Evolutionary conservation across 1,140 invertebrate species (phyloP).

Genomic region (Leptinotarsa defecta): DNA sequence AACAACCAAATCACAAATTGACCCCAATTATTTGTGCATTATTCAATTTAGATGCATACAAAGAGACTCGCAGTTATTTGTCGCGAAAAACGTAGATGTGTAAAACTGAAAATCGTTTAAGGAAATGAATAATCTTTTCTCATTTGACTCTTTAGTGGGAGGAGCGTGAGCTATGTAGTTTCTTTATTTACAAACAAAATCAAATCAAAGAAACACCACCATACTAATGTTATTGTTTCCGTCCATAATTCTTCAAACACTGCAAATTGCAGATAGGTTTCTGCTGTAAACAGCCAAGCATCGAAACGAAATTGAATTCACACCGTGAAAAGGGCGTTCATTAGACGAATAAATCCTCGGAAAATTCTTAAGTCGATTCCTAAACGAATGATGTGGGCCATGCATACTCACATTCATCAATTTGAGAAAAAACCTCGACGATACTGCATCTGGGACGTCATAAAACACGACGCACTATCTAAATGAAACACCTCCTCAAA

Average conservation of each 20-base stretch:
- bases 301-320: too few relatives aligned
- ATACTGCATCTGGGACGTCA: constrained; percentile 30
- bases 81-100: neutral
- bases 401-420: constrained; percentile 37
- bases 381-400: neutral
- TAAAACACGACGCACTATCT: constrained; percentile 17
- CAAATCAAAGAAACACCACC: too few relatives aligned
- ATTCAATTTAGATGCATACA: neutral
- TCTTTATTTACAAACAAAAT: neutral
- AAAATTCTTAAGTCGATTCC: neutral
- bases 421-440: constrained; percentile 29
- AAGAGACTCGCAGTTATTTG: neutral
- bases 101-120: neutral
- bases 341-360: neutral
- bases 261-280: too few relatives aligned
- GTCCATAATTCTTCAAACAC: too few relatives aligned
- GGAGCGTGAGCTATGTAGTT: neutral
- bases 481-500: constrained; percentile 11
- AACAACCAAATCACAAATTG: constrained; percentile 3
- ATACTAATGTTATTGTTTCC: too few relatives aligned
- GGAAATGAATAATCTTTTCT: neutral
- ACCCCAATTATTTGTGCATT: neutral
- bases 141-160: neutral
- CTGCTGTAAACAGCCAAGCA: too few relatives aligned
- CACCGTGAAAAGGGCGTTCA: neutral